Evolutionary conservation across 2,888 invertebrate species (phyloP).

Genomic region (Silvanus unidentatus): DNA sequence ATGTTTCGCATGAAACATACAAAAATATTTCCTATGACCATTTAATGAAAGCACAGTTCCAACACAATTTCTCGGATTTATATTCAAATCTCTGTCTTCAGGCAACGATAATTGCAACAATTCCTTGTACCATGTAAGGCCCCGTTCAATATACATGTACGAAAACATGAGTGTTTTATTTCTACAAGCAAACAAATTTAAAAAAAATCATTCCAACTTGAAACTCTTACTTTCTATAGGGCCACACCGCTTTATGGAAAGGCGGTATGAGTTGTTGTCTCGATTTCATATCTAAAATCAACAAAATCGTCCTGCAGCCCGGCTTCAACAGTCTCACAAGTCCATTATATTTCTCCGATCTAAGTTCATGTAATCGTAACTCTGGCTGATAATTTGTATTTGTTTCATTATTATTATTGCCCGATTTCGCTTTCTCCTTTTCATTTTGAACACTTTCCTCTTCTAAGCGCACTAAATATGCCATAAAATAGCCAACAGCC

Average conservation of each 20-base stretch:
- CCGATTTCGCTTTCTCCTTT: conserved; percentile 48
- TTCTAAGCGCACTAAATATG: conserved; percentile 68
- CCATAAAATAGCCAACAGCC: conserved; percentile 78
- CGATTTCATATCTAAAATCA: conserved; percentile 84
- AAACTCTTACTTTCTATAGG: conserved; percentile 80
- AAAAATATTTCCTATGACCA: conserved; percentile 96
- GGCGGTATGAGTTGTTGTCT: conserved; percentile 80
- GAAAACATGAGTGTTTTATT: conserved; percentile 96
- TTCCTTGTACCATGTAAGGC: conserved; percentile 89
- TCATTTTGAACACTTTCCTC: conserved; percentile 53
- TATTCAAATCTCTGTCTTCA: conserved; percentile 73
- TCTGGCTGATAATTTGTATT: conserved; percentile 53
- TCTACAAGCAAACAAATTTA: conserved; percentile 47
- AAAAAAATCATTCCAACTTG: neutral
- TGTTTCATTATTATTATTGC: conserved; percentile 36
- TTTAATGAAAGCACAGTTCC: conserved; percentile 94
- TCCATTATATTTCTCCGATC: conserved; percentile 93
- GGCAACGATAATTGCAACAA: conserved; percentile 81
- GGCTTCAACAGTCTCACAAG: conserved; percentile 88
- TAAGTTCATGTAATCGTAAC: conserved; percentile 80
- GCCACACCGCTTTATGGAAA: conserved; percentile 92
- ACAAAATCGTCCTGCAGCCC: conserved; percentile 91
- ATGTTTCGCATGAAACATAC: conserved; percentile 97
- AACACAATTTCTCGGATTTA: conserved; percentile 94
- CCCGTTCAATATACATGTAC: conserved; percentile 86